Evolutionary conservation across 2,113 vertebrate species (phyloP).

Genomic region (Chaetops frenatus): DNA sequence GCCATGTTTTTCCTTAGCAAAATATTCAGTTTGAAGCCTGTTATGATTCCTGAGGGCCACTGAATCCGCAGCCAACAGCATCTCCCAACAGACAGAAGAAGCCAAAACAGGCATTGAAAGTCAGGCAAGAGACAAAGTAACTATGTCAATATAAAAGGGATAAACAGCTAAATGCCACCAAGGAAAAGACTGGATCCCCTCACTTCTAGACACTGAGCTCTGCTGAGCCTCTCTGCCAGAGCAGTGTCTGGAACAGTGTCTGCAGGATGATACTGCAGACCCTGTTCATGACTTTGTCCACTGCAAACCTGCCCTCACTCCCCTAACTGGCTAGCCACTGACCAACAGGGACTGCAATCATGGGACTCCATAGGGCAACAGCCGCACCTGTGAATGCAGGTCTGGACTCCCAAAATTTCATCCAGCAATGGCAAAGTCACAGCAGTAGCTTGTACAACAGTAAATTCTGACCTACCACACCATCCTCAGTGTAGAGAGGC

Average conservation of each 20-base stretch:
- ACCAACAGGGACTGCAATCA: not conserved
- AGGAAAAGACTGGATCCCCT: not conserved
- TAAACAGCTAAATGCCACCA: not conserved
- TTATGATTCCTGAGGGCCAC: not conserved
- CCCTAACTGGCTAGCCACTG: not conserved
- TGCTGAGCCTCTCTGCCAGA: not conserved
- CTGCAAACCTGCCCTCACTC: not conserved
- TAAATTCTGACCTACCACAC: not conserved
- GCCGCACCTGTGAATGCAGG: not conserved
- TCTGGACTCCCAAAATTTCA: not conserved
- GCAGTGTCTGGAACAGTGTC: not conserved
- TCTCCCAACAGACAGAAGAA: not conserved
- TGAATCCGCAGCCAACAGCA: not conserved
- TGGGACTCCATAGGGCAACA: not conserved
- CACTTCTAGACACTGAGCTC: not conserved
- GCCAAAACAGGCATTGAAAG: not conserved
- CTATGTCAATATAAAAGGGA: not conserved
- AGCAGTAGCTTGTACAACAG: not conserved
- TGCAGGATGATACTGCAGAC: not conserved
- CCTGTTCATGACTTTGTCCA: not conserved
- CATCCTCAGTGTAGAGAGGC: not conserved
- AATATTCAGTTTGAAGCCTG: not conserved
- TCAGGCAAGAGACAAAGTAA: not conserved
- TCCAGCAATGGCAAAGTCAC: not conserved
- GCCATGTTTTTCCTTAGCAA: not conserved